These are phyloP conservation scores for Catamblyrhynchus diadema DNA, from an alignment of 2,797 vertebrate genomes.

Conservation along the genomic window DNA sequence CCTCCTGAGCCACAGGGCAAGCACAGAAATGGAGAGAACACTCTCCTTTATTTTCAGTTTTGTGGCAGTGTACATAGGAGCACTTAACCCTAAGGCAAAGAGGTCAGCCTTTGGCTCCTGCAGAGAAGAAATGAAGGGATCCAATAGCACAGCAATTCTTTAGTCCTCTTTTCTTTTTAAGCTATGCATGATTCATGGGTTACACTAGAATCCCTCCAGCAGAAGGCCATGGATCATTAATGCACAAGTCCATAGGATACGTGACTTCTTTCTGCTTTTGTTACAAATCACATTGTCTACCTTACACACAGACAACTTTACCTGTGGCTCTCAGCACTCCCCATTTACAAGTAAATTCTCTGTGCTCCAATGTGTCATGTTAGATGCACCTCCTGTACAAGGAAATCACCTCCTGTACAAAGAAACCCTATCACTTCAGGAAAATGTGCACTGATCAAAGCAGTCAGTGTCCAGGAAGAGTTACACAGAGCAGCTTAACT, in stretches of 20 bases:
- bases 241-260: neutral
- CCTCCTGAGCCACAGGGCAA: fast-evolving
- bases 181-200: neutral
- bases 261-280: neutral
- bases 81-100: neutral
- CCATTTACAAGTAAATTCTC: neutral
- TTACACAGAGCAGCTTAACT: neutral
- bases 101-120: neutral
- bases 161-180: neutral
- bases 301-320: neutral
- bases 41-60: neutral
- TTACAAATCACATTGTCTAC: neutral
- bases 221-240: neutral
- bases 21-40: neutral
- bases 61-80: neutral
- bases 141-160: neutral
- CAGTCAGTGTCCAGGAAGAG: neutral
- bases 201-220: neutral
- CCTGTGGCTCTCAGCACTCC: neutral
- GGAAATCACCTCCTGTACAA: neutral
- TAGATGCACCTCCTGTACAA: neutral
- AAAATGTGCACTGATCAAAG: neutral
- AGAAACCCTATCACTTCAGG: neutral
- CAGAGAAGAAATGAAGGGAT: neutral
- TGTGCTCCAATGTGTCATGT: neutral